These are phyloP conservation scores for Falco columbarius DNA, from an alignment of 2,797 vertebrate species.

Conservation along the genomic window DNA sequence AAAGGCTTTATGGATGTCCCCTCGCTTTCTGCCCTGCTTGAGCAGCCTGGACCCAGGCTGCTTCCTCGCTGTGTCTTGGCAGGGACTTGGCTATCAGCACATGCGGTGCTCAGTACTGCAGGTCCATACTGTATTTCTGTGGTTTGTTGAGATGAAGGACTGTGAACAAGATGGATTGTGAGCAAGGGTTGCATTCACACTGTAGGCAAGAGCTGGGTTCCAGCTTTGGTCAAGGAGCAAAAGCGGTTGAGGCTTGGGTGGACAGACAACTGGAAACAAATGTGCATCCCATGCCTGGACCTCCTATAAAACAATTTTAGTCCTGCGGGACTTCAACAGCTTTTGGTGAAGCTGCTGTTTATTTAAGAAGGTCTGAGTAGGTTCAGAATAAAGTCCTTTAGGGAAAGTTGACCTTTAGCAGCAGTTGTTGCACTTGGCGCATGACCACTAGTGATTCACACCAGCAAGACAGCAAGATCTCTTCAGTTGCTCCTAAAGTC, in stretches of 20 bases:
- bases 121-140: background rate
- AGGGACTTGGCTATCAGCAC: background rate
- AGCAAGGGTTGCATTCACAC: background rate
- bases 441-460: background rate
- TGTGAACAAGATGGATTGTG: fast-evolving
- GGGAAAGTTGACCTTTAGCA: background rate
- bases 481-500: background rate
- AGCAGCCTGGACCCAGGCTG: background rate
- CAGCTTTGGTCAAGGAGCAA: background rate
- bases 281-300: background rate
- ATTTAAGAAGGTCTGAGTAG: background rate
- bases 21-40: background rate
- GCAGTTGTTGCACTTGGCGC: background rate
- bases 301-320: background rate
- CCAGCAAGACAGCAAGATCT: background rate
- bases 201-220: background rate
- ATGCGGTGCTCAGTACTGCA: background rate
- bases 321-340: background rate
- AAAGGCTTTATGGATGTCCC: background rate
- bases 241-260: background rate
- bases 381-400: background rate
- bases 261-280: background rate
- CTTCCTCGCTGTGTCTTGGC: background rate
- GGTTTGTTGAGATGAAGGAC: background rate
- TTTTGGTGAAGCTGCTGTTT: background rate